A percentile compares a stretch with the other conserved stretches of the same genome.
Conservation (phyloP, 2,888 invertebrate genomes). For the Panorpa germanica region DNA sequence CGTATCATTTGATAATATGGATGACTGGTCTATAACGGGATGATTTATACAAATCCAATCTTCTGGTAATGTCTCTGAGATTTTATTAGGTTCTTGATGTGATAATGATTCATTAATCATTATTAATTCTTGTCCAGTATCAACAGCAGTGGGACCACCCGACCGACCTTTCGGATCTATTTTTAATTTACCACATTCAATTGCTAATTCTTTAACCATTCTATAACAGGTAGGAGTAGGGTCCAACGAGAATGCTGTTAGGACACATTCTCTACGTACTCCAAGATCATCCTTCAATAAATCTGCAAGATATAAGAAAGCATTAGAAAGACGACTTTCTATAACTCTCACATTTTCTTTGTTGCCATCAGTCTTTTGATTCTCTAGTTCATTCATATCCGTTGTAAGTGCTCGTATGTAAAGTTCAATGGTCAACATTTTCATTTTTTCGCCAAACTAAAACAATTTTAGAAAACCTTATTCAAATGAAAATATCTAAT, state of each 20-base stretch:
- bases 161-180: too few relatives aligned
- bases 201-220: conserved; percentile 28
- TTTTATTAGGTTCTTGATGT: too few relatives aligned
- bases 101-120: too few relatives aligned
- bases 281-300: conserved; percentile 29
- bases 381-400: conserved; percentile 40
- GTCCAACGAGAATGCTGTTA: conserved; percentile 41
- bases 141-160: too few relatives aligned
- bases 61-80: conserved; percentile 22
- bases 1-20: too few relatives aligned
- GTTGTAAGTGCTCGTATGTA: conserved; percentile 38
- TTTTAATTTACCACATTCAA: conserved; percentile 23
- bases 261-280: conserved; percentile 37
- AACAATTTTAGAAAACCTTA: conserved; percentile 13
- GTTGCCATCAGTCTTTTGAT: conserved; percentile 29
- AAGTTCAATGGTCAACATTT: conserved; percentile 34
- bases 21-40: too few relatives aligned
- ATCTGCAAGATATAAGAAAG: conserved; percentile 33
- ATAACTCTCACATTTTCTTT: conserved; percentile 28
- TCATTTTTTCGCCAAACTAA: conserved; percentile 25
- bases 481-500: too few relatives aligned
- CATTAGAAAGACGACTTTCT: conserved; percentile 26
- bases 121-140: too few relatives aligned
- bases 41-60: conserved; percentile 21
- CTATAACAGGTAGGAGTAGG: conserved; percentile 32